Evolutionary conservation across 2,888 invertebrate species (phyloP), one percentile per base, ranked within the genome.

Genomic region (Busseola fusca): DNA sequence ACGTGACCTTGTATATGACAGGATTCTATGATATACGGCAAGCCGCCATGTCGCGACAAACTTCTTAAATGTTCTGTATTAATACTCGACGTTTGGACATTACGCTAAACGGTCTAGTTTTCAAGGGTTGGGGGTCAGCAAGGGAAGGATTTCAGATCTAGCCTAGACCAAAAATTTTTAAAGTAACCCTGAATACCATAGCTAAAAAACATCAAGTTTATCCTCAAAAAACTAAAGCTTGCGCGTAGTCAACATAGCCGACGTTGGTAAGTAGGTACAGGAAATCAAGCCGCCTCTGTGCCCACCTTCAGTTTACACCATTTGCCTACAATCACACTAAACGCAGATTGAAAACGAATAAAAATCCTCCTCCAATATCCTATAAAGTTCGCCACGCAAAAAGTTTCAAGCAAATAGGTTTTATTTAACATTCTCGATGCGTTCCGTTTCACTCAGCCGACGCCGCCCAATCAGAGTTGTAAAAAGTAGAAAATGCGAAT

Each of bases 391-490:
- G 80, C 75, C 57, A 75, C 70, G 74, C 58, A 74, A 81, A 84
- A 83, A 84, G 87, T 86, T 81, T 79, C 52, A 63, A 77, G 69
- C 73, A 78, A 86, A 86, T 86, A 89, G 78, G 69, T 78, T 85
- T 86, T 87, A 86, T 87, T 92, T 91, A 89, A 87, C 86, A 93
- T 93, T 92, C 93, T 74, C 59, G 72, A 69, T 82, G 89, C 90
- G 91, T 91, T 85, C 83, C 74, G 79, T 87, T 87, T 86, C 85
- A 82, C 84, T 74, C 68, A 71, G 65, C 66, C 70, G 84, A 83
- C 84, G 82, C 82, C 48, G 76, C 79, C 88, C 87, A 91, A 91
- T 93, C 91, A 90, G 89, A 91, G 87, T 89, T 89, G 85, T 84
- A 76, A 84, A 83, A 81, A 76, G 75, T 74, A 66, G 74, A 83